Conservation (phyloP, 2,797 vertebrate species). For the Mastacembelus armatus region DNA sequence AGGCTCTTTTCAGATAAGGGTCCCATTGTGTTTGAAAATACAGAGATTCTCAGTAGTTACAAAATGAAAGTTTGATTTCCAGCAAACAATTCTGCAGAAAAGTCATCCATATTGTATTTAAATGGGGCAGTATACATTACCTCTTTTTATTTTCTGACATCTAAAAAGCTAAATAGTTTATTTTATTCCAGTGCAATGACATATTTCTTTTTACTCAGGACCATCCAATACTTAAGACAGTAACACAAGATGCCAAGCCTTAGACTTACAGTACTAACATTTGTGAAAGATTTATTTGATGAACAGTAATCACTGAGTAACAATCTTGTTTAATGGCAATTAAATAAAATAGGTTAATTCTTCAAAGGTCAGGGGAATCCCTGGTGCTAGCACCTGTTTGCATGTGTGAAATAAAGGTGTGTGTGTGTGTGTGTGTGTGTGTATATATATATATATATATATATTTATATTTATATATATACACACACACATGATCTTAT, state of each 20-base stretch:
- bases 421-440: no score
- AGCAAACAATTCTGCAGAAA: constrained; percentile 48
- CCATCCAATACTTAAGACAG: constrained; percentile 48
- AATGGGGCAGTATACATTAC: constrained; percentile 30
- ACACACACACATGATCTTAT: constrained; percentile 68
- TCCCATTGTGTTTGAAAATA: constrained; percentile 63
- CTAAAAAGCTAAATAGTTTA: constrained; percentile 42
- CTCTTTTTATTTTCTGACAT: constrained; percentile 33
- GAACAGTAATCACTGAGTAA: constrained; percentile 31
- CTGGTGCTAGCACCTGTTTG: constrained; percentile 71
- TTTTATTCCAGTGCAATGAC: constrained; percentile 42
- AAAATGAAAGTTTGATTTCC: constrained; percentile 52
- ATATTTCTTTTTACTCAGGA: constrained; percentile 27
- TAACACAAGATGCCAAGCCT: constrained; percentile 19
- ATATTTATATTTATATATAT: no score
- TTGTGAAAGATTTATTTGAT: constrained; percentile 61
- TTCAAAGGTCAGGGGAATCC: constrained; percentile 57
- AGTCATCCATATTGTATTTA: constrained; percentile 63
- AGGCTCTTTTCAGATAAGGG: constrained; percentile 59
- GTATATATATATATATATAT: no score
- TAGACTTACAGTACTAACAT: constrained; percentile 39
- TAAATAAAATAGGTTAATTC: constrained; percentile 48
- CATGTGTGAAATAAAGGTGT: constrained; percentile 57
- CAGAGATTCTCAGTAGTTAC: constrained; percentile 37
- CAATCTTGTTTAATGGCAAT: constrained; percentile 46